phyloP scores from a whole-genome alignment of 1,140 invertebrate genomes.

The Scaptomyza pallida region DNA sequence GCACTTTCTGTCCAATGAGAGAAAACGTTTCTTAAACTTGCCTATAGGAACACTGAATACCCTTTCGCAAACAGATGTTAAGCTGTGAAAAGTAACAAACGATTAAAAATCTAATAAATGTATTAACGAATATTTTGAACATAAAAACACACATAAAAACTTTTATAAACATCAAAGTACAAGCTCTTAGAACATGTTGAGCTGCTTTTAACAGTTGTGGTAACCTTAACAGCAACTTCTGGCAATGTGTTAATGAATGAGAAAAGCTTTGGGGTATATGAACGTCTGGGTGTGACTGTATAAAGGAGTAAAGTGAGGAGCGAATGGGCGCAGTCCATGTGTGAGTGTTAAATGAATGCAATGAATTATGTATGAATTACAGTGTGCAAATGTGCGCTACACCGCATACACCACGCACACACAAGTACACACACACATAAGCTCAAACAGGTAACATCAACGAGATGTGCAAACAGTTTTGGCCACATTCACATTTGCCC shows the following conservation, averaged over 20 bases:
- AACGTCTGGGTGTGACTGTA: conserved; percentile 45
- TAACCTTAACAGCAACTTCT: conserved; percentile 20
- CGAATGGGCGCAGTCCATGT: conserved; percentile 31
- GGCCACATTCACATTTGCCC: conserved; percentile 40
- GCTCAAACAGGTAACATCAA: conserved; percentile 54
- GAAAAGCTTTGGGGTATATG: conserved; percentile 35
- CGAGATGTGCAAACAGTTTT: conserved; percentile 44
- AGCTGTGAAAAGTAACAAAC: no score
- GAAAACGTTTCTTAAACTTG: background rate
- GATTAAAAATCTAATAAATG: no score
- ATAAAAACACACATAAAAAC: no score
- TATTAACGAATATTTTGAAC: no score
- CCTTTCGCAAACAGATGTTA: conserved; percentile 7
- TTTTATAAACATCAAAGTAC: background rate
- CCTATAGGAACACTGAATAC: background rate
- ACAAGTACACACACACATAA: conserved; percentile 10
- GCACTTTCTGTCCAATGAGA: conserved; percentile 17
- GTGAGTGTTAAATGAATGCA: conserved; percentile 77
- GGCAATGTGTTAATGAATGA: conserved; percentile 68
- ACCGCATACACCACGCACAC: conserved; percentile 29
- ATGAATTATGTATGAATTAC: conserved; percentile 81
- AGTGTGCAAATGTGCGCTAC: conserved; percentile 62
- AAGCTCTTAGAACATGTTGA: background rate
- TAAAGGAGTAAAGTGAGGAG: conserved; percentile 37
- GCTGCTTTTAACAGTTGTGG: background rate